Percentiles rank a stretch among this genome's conserved stretches.
Evolutionary conservation across 1,140 invertebrate genomes (phyloP).

Genomic region (Hetaerina americana): DNA sequence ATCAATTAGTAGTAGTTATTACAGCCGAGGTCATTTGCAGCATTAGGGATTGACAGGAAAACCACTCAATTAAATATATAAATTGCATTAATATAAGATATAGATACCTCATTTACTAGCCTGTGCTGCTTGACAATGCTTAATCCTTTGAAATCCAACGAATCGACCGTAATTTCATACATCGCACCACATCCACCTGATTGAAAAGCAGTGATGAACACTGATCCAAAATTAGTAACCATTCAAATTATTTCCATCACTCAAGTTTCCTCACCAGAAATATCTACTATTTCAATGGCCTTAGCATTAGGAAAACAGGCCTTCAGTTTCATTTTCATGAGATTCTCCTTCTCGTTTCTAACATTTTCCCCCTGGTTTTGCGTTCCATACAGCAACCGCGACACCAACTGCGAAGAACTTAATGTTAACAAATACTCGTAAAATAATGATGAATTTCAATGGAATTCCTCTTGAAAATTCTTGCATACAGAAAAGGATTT

Average conservation of each 20-base stretch:
- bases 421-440: too few relatives aligned
- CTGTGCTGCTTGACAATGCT: conserved; percentile 67
- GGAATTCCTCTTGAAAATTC: too few relatives aligned
- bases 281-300: conserved; percentile 52
- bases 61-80: conserved; percentile 11
- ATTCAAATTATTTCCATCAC: background rate
- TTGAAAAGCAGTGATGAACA: conserved; percentile 11
- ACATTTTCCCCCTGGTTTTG: too few relatives aligned
- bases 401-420: too few relatives aligned
- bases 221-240: background rate
- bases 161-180: conserved; percentile 67
- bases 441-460: too few relatives aligned
- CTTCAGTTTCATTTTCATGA: background rate
- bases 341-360: background rate
- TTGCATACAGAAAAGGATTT: too few relatives aligned
- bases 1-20: too few relatives aligned
- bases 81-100: too few relatives aligned
- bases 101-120: conserved; percentile 53
- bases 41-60: conserved; percentile 11
- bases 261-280: conserved; percentile 38
- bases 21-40: conserved; percentile 12
- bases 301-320: conserved; percentile 46
- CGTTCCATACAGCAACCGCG: too few relatives aligned
- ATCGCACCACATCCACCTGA: conserved; percentile 75
- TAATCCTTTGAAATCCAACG: conserved; percentile 61